Percentiles rank a stretch among this genome's conserved stretches.
Evolutionary conservation across 2,888 invertebrate genomes (phyloP).

Genomic region (Petrolisthes cinctipes): DNA sequence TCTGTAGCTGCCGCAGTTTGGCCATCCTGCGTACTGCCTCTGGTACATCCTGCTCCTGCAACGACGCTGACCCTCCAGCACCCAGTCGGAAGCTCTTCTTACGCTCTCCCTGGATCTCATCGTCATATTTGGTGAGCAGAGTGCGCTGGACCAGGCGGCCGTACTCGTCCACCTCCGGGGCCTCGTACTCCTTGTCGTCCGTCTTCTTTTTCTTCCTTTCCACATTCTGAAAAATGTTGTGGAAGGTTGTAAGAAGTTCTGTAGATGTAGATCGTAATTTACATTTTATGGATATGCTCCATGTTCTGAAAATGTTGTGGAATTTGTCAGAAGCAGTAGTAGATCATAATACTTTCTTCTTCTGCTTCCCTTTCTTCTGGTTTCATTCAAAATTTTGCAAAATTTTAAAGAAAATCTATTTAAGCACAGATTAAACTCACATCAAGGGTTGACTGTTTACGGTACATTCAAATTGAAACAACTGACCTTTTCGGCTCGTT

Average conservation of each 20-base stretch:
- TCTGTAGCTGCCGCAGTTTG: conserved; percentile 73
- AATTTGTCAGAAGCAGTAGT: no score
- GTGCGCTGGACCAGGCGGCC: conserved; percentile 75
- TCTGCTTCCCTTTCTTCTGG: no score
- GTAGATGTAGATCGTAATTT: no score
- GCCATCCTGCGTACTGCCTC: conserved; percentile 65
- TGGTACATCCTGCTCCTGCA: conserved; percentile 64
- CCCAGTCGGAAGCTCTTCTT: conserved; percentile 83
- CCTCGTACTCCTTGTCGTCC: conserved; percentile 89
- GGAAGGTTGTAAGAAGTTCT: no score
- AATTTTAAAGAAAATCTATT: no score
- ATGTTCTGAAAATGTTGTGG: no score
- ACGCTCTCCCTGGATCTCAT: conserved; percentile 85
- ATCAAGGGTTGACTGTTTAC: neutral
- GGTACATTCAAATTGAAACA: neutral
- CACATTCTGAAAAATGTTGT: conserved; percentile 81
- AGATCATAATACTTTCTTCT: no score
- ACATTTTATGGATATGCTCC: no score
- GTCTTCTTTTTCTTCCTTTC: conserved; percentile 86
- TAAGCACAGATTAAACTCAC: neutral
- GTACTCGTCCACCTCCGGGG: conserved; percentile 75
- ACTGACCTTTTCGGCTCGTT: conserved; percentile 81
- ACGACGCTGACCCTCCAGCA: conserved; percentile 71
- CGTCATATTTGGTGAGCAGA: conserved; percentile 92
- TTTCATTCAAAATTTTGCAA: no score